Base-by-base conservation (phyloP, 2,113 vertebrate species). In the Alethe castanea region DNA sequence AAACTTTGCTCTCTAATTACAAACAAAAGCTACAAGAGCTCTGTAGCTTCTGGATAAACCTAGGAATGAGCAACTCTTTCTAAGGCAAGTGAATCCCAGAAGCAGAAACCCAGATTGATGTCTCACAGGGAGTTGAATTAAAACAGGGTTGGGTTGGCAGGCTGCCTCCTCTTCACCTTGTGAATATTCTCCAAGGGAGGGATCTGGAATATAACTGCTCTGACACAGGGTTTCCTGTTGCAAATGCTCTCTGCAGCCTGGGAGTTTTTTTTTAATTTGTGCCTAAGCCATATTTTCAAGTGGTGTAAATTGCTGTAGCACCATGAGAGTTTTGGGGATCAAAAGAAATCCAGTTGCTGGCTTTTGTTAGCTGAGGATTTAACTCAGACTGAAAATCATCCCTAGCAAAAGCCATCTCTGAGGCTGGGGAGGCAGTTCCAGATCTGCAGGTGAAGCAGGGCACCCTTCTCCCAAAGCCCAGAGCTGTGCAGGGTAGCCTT, bases 101-200 rank as follows among this genome's bases (percentile, higher is more conserved):
- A 92, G 86, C 0, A 79, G 86, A 94, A 96, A 91, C 61, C 60
- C 95, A 91, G 92, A 91, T 23, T 92, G 94, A 84, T 92, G 86
- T 81, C 86, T 92, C 65, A 0, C 53, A 79, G 91, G 86, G 93
- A 95, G 57, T n/a, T 81, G 89, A 93, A 94, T 89, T 81, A 76
- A 92, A 95, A 71, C 81, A 67, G 81, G 91, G 89, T 36, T 18
- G 7, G 48, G 73, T 19, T 95, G 91, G 92, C 94, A 92, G 91
- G 31, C 86, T 86, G 86, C 88, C 91, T 91, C 60, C 86, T 95
- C 86, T 79, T 81, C 95, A 96, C 94, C 96, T 96, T 89, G 92
- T n/a, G 77, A 53, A 19, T 81, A 13, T 78, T 91, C 93, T 91
- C 84, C 73, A 17, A 14, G 92, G 86, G 84, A n/a, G 1, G 6